These are phyloP conservation scores for Ciconia maguari DNA, from an alignment of 2,113 vertebrate species.

Conservation along the genomic window DNA sequence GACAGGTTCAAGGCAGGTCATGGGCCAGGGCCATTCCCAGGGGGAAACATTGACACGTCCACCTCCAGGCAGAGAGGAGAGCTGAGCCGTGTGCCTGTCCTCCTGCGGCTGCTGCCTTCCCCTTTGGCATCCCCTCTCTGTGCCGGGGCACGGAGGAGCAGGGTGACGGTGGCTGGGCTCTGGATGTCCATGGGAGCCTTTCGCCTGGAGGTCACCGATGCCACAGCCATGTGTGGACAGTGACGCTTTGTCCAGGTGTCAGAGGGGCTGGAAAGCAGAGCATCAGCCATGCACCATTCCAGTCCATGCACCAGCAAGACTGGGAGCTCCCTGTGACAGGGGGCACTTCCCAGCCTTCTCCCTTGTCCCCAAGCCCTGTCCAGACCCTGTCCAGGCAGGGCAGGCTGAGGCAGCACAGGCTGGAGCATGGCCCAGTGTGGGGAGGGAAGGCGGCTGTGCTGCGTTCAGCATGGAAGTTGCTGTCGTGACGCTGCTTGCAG, in stretches of 20 bases:
- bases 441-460: neutral
- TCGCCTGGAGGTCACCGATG: neutral
- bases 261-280: neutral
- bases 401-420: neutral
- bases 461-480: accelerated
- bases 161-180: neutral
- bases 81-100: neutral
- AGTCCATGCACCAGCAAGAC: neutral
- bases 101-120: neutral
- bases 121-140: neutral
- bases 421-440: neutral
- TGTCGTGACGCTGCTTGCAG: neutral
- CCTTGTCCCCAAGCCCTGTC: neutral
- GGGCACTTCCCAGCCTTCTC: neutral
- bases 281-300: too few species aligned
- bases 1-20: neutral
- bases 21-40: neutral
- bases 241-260: neutral
- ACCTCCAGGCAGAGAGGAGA: neutral
- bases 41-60: neutral
- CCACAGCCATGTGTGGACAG: neutral
- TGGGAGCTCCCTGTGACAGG: neutral
- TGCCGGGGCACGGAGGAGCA: neutral
- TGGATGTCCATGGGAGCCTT: neutral
- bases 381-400: neutral